Evolutionary conservation across 2,797 vertebrate species (phyloP).

Genomic region (Setipinna tenuifilis): DNA sequence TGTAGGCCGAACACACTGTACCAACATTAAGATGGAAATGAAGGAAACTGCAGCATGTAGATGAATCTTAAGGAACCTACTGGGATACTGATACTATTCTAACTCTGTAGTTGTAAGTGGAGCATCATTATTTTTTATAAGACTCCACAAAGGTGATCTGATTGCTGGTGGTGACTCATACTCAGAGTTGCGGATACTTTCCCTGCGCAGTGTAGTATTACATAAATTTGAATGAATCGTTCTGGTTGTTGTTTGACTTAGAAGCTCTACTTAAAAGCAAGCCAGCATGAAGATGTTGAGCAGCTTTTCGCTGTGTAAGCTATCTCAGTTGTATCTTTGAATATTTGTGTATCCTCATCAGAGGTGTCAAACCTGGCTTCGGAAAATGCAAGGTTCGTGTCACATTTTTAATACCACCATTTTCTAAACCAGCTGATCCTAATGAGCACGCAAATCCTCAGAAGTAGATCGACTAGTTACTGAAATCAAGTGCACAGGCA

Average conservation of each 20-base stretch:
- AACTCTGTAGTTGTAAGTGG: neutral
- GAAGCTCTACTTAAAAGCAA: neutral
- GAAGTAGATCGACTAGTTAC: too few species aligned
- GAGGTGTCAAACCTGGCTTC: too few species aligned
- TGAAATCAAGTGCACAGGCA: too few species aligned
- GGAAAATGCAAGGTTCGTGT: too few species aligned
- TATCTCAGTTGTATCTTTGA: neutral
- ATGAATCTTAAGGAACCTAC: neutral
- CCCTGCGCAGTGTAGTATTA: neutral
- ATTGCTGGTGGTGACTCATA: neutral
- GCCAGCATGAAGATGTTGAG: neutral
- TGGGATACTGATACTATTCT: neutral
- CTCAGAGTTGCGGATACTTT: neutral
- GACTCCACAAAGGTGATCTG: neutral
- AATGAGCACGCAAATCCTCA: too few species aligned
- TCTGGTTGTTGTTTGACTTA: neutral
- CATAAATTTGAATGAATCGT: constrained; percentile 1
- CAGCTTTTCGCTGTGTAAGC: neutral
- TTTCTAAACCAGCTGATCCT: too few species aligned
- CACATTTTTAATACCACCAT: too few species aligned
- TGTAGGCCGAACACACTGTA: neutral
- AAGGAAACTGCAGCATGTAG: neutral
- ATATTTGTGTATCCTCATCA: neutral
- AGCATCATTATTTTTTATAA: neutral
- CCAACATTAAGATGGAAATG: neutral